Evolutionary conservation across 2,113 vertebrate genomes (phyloP).

Genomic region (Atractosteus spatula): DNA sequence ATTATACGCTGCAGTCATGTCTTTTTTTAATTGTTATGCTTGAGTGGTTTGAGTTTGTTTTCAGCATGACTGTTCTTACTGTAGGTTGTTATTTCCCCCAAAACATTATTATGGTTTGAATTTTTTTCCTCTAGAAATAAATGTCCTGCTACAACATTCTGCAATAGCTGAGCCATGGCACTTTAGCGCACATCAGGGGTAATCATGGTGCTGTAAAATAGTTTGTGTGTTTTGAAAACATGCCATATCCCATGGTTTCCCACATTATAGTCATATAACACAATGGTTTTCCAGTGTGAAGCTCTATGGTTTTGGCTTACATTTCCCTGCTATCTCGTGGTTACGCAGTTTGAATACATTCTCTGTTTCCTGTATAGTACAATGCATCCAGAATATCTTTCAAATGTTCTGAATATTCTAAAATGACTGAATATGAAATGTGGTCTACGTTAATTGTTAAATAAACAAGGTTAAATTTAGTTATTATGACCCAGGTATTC

Average conservation of each 20-base stretch:
- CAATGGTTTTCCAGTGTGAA: conserved; percentile 9
- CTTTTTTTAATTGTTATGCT: not conserved
- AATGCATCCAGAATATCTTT: not conserved
- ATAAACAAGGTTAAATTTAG: too few relatives aligned
- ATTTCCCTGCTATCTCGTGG: not conserved
- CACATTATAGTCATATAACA: not conserved
- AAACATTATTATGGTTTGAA: conserved; percentile 3
- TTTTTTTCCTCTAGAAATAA: not conserved
- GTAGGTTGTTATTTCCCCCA: conserved; percentile 2
- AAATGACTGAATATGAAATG: too few relatives aligned
- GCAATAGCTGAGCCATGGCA: not conserved
- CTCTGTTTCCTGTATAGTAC: not conserved
- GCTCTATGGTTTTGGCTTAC: conserved; percentile 2
- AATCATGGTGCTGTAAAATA: not conserved
- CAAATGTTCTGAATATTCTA: not conserved
- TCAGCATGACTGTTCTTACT: not conserved
- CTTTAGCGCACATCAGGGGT: conserved; percentile 9
- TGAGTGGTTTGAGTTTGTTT: not conserved
- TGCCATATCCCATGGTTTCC: conserved; percentile 12
- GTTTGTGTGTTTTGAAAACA: conserved; percentile 2
- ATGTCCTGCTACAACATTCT: conserved; percentile 1
- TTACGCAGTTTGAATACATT: not conserved
- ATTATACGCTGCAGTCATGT: conserved; percentile 1
- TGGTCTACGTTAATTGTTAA: too few relatives aligned
- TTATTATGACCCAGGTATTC: too few relatives aligned